Evolutionary conservation across 2,888 invertebrate genomes (phyloP).

Genomic region (Dioctria linearis): DNA sequence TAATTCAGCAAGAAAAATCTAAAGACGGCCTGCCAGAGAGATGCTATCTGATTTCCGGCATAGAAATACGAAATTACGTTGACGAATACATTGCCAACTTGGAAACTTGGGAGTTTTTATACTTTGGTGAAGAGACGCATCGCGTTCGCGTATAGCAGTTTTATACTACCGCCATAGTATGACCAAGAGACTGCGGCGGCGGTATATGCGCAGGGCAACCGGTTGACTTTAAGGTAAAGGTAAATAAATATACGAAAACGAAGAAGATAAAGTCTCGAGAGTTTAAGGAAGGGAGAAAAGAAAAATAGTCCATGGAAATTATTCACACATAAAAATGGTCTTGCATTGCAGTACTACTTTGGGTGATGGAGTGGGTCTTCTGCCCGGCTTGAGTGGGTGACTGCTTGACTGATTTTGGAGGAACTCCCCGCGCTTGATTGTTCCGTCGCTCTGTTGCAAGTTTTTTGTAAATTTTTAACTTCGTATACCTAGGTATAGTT

Average conservation of each 20-base stretch:
- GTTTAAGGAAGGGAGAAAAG: conserved; percentile 40
- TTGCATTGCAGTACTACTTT: conserved; percentile 38
- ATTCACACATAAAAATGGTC: conserved; percentile 59
- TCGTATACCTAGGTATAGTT: conserved; percentile 12
- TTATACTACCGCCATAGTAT: conserved; percentile 6
- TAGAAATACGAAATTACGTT: conserved; percentile 55
- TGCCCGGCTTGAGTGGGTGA: conserved; percentile 55
- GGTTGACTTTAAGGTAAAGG: conserved; percentile 10
- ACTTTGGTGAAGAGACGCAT: background rate
- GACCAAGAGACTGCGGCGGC: background rate
- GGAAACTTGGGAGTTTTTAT: no score
- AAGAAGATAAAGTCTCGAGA: conserved; percentile 5
- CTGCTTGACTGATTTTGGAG: conserved; percentile 57
- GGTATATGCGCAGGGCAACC: conserved; percentile 1
- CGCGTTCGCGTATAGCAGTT: background rate
- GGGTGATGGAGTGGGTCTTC: conserved; percentile 53
- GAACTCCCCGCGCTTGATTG: conserved; percentile 45
- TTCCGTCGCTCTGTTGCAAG: conserved; percentile 19
- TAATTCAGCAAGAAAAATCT: conserved; percentile 53
- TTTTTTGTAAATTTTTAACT: conserved; percentile 16
- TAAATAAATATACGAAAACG: conserved; percentile 10
- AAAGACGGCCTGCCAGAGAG: conserved; percentile 13
- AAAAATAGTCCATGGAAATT: conserved; percentile 59
- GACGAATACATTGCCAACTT: conserved; percentile 4
- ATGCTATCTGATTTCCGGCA: conserved; percentile 58